Conservation (phyloP, 2,888 invertebrate species). For the Liodrosophila aerea region DNA sequence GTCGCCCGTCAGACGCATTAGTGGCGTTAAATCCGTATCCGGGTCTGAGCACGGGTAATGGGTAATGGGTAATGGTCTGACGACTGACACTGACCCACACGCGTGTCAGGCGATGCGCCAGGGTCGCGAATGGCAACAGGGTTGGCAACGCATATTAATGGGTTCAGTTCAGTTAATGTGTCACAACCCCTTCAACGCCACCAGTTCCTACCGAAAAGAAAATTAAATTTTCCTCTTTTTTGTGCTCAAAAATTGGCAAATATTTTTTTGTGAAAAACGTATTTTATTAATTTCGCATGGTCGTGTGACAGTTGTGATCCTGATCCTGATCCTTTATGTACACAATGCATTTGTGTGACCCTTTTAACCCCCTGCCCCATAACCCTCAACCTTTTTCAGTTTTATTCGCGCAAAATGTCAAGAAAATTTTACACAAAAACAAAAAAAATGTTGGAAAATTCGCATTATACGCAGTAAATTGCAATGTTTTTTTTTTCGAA, state of each 20-base stretch:
- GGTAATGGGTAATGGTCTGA: neutral
- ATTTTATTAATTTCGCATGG: conserved; percentile 71
- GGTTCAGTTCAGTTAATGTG: conserved; percentile 80
- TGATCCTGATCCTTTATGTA: conserved; percentile 67
- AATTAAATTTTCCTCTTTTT: conserved; percentile 53
- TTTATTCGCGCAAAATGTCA: conserved; percentile 36
- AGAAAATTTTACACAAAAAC: conserved; percentile 24
- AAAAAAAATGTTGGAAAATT: conserved; percentile 48
- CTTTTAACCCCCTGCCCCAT: conserved; percentile 51
- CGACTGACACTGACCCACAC: conserved; percentile 69
- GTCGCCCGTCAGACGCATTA: conserved; percentile 48
- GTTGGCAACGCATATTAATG: conserved; percentile 80
- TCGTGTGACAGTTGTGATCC: conserved; percentile 62
- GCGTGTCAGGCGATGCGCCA: conserved; percentile 56
- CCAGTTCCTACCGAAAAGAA: conserved; percentile 34
- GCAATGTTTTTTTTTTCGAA: conserved; percentile 48
- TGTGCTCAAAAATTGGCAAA: conserved; percentile 70
- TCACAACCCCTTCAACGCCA: conserved; percentile 77
- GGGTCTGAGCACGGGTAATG: conserved; percentile 1
- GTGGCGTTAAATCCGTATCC: conserved; percentile 24
- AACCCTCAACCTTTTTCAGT: conserved; percentile 34
- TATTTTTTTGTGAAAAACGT: conserved; percentile 48
- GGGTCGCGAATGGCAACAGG: conserved; percentile 55
- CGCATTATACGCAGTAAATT: conserved; percentile 68
- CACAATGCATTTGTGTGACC: conserved; percentile 72